Conservation (phyloP, 2,888 invertebrate species). For the Catocala fraxini region DNA sequence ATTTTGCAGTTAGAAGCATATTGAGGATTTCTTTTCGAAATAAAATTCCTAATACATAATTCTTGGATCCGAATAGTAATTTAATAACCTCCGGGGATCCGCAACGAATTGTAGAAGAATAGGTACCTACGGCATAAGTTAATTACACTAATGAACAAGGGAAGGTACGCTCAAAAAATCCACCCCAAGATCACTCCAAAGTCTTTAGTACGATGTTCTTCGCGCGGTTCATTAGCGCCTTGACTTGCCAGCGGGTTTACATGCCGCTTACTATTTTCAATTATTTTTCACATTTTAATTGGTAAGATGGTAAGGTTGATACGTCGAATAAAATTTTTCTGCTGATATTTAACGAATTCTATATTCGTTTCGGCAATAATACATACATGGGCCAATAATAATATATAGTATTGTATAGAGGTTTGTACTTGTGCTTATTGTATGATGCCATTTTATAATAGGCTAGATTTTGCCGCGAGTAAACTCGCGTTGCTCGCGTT, state of each 20-base stretch:
- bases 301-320: no score
- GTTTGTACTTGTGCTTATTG: no score
- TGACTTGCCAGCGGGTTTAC: slow-evolving; percentile 62
- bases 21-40: slow-evolving; percentile 17
- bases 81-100: slow-evolving; percentile 71
- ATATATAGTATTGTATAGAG: no score
- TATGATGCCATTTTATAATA: no score
- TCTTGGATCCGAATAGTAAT: slow-evolving; percentile 58
- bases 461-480: no score
- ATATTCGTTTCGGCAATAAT: no score
- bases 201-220: slow-evolving; percentile 86
- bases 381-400: no score
- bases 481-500: no score
- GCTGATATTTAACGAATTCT: no score
- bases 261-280: slow-evolving; percentile 49
- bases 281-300: no score
- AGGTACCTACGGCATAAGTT: slow-evolving; percentile 78
- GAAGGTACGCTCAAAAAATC: slow-evolving; percentile 85
- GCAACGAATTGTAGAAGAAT: slow-evolving; percentile 78
- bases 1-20: slow-evolving; percentile 4
- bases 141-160: slow-evolving; percentile 87
- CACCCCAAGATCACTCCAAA: slow-evolving; percentile 84
- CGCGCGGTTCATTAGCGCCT: slow-evolving; percentile 85
- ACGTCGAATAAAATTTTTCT: no score
- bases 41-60: slow-evolving; percentile 43